phyloP scores from a whole-genome alignment of 2,113 vertebrate genomes.

The Calidris pugnax region DNA sequence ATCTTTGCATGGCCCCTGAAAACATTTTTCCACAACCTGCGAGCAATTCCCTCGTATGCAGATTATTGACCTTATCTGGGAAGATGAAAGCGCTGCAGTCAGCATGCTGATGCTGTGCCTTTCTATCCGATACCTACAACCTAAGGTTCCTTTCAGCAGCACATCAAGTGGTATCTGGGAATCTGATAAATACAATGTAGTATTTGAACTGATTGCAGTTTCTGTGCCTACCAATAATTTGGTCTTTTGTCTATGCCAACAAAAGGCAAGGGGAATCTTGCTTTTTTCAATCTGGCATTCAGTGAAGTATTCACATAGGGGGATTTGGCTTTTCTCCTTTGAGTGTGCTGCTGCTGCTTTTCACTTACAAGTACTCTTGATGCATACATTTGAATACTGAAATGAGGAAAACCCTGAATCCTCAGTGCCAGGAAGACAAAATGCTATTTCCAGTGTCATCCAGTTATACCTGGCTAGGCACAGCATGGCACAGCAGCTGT shows the following conservation, averaged over 20 bases:
- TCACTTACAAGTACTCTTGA: neutral
- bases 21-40: neutral
- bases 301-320: neutral
- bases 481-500: neutral
- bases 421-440: neutral
- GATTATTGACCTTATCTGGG: conserved; percentile 26
- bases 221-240: neutral
- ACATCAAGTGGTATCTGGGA: neutral
- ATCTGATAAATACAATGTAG: conserved; percentile 1
- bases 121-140: neutral
- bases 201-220: neutral
- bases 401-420: neutral
- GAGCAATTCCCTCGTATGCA: conserved; percentile 13
- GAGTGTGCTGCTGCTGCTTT: neutral
- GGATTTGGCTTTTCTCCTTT: neutral
- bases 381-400: neutral
- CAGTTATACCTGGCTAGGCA: neutral
- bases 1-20: neutral
- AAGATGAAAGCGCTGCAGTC: neutral
- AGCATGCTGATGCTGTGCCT: neutral
- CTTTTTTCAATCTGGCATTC: neutral
- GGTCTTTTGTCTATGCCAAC: neutral
- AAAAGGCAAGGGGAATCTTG: neutral
- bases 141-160: neutral
- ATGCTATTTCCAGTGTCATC: neutral